phyloP scores from a whole-genome alignment of 2,113 vertebrate genomes.

The Sylvietta virens region DNA sequence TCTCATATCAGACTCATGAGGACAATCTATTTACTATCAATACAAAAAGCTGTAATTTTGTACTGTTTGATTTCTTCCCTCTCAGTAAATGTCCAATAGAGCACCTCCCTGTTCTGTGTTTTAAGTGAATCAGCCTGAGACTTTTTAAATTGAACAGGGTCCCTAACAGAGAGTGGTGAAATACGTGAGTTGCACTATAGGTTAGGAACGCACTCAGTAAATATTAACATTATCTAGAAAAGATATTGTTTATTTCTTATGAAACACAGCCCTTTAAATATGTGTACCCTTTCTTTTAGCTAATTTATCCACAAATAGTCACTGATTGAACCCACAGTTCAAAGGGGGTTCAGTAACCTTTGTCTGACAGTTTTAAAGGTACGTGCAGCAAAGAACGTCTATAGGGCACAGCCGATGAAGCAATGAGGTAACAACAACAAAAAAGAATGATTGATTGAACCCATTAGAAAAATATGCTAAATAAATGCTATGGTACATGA shows the following conservation, averaged over 20 bases:
- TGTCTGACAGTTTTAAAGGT: background rate
- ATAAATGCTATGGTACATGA: background rate
- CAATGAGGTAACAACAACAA: background rate
- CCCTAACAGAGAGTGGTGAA: background rate
- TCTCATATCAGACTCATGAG: background rate
- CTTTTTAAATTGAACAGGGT: background rate
- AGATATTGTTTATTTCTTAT: background rate
- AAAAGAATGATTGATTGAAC: background rate
- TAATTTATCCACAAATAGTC: background rate
- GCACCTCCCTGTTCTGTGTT: background rate
- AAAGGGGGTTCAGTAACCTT: background rate
- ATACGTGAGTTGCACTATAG: accelerated
- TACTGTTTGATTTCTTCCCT: background rate
- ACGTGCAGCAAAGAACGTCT: background rate
- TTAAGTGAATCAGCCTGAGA: background rate
- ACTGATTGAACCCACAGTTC: background rate
- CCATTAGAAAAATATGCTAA: background rate
- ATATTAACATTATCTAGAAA: background rate
- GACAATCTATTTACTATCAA: background rate
- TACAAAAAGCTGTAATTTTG: background rate
- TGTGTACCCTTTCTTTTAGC: background rate
- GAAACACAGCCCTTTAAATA: background rate
- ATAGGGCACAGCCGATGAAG: background rate
- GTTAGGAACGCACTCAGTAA: background rate
- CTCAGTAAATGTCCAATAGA: background rate